A percentile compares a stretch with the other conserved stretches of the same genome.
Conservation (phyloP, 1,140 invertebrate species). For the Drosophila kikkawai region DNA sequence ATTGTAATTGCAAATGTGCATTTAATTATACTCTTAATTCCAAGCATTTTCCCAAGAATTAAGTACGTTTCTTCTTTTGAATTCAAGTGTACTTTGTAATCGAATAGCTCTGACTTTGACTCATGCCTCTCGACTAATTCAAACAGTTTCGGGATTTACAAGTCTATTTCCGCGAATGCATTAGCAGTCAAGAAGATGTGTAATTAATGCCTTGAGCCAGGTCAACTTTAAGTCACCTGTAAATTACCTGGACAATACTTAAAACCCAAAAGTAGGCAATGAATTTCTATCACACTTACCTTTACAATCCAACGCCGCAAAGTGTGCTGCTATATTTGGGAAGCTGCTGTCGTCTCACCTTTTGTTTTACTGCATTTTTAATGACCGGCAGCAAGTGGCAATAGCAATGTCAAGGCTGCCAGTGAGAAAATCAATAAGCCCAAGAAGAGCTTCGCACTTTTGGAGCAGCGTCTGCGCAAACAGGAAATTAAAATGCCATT, state of each 20-base stretch:
- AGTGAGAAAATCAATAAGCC: conserved; percentile 39
- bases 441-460: conserved; percentile 22
- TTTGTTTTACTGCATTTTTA: conserved; percentile 34
- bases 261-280: conserved; percentile 24
- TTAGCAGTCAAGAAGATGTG: background rate
- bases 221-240: background rate
- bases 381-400: conserved; percentile 36
- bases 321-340: conserved; percentile 39
- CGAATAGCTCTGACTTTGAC: conserved; percentile 7
- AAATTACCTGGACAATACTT: background rate
- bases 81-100: no score
- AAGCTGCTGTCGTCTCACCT: conserved; percentile 31
- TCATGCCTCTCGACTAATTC: conserved; percentile 6
- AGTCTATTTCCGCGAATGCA: conserved; percentile 2
- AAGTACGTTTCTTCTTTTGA: background rate
- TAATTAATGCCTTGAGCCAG: background rate
- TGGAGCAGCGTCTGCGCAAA: conserved; percentile 50
- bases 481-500: conserved; percentile 55
- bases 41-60: background rate
- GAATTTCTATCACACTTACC: background rate
- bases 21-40: background rate
- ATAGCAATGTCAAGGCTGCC: conserved; percentile 39
- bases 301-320: conserved; percentile 14
- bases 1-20: no score
- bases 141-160: conserved; percentile 6